Evolutionary conservation across 2,797 vertebrate species (phyloP).

Genomic region (Darevskia mixta): DNA sequence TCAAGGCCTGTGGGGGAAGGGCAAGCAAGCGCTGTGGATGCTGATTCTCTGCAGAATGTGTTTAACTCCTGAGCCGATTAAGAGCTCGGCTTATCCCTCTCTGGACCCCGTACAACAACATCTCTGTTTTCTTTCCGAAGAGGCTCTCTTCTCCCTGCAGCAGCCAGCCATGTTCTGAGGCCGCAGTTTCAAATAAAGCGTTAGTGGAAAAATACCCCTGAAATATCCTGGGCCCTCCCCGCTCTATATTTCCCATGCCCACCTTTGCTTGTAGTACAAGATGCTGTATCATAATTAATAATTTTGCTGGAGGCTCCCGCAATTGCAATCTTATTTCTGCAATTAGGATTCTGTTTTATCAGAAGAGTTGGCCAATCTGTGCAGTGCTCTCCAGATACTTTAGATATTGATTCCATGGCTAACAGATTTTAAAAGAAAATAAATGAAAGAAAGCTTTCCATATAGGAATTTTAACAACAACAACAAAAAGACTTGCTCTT

Average conservation of each 20-base stretch:
- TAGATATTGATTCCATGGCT: too few species aligned
- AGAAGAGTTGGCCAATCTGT: not conserved
- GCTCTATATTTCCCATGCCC: not conserved
- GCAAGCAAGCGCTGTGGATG: not conserved
- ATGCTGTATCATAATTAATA: not conserved
- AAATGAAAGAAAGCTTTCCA: not conserved
- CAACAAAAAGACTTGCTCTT: too few species aligned
- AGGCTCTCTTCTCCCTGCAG: not conserved
- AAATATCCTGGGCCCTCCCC: too few species aligned
- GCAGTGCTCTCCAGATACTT: too few species aligned
- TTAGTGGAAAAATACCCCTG: not conserved
- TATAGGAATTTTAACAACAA: not conserved
- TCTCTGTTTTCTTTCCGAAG: constrained; percentile 21
- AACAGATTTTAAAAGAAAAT: not conserved
- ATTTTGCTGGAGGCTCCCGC: not conserved
- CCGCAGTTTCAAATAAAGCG: not conserved
- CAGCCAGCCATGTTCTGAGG: not conserved
- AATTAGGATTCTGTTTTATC: not conserved
- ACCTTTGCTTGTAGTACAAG: not conserved
- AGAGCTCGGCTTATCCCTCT: constrained; percentile 26
- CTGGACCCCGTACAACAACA: constrained; percentile 15
- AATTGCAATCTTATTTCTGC: not conserved
- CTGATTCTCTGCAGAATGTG: constrained; percentile 41
- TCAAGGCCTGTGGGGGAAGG: not conserved
- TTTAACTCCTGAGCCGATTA: constrained; percentile 43